phyloP scores from a whole-genome alignment of 1,140 invertebrate genomes.

The Holcopasites calliopsidis region DNA sequence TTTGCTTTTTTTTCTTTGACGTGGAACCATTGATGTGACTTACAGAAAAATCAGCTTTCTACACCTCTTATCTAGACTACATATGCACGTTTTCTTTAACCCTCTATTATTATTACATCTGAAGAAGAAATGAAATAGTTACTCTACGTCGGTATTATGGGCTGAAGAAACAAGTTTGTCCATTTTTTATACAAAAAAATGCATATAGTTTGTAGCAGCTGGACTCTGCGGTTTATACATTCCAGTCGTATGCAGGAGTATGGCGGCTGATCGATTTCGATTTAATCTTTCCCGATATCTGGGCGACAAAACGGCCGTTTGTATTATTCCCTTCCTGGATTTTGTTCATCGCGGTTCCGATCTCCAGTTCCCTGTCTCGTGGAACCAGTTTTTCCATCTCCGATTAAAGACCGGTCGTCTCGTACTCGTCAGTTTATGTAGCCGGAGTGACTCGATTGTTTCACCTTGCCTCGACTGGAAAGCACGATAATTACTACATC shows the following conservation, averaged over 20 bases:
- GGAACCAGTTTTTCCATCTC: constrained; percentile 60
- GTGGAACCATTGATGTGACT: too few species aligned
- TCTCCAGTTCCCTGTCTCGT: constrained; percentile 23
- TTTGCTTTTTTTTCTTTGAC: neutral
- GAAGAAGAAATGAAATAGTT: too few species aligned
- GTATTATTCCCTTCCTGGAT: constrained; percentile 42
- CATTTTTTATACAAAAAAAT: too few species aligned
- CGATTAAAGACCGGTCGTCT: constrained; percentile 59
- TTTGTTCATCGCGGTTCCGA: constrained; percentile 49
- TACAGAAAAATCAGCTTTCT: too few species aligned
- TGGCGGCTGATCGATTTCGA: constrained; percentile 23
- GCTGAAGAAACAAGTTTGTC: too few species aligned
- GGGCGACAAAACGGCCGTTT: constrained; percentile 37
- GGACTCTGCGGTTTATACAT: neutral
- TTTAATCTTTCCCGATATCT: constrained; percentile 40
- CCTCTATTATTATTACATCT: too few species aligned
- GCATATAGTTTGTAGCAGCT: too few species aligned
- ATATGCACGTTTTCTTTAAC: too few species aligned
- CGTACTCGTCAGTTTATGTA: constrained; percentile 41
- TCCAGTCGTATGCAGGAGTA: neutral
- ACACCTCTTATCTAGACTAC: too few species aligned
- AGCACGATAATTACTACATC: constrained; percentile 62
- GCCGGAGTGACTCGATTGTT: constrained; percentile 52
- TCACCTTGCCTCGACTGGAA: constrained; percentile 58
- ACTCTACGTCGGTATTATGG: too few species aligned